Evolutionary conservation across 2,113 vertebrate species (phyloP).

Genomic region (cattle (Bos taurus)): DNA sequence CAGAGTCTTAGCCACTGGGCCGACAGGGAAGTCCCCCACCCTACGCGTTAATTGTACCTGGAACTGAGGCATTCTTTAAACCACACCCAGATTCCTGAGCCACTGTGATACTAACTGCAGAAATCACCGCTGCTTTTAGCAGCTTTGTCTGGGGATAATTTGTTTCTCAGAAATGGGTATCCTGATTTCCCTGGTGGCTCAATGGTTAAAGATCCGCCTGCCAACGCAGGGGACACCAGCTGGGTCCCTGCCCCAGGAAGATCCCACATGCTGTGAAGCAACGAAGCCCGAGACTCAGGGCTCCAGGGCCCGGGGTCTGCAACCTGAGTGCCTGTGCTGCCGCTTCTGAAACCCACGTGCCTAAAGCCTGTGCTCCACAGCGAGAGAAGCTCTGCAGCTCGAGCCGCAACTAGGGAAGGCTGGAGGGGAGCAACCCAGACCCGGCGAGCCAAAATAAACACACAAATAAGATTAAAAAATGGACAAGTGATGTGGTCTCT

Average conservation of each 20-base stretch:
- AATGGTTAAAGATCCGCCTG: not conserved
- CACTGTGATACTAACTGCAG: not conserved
- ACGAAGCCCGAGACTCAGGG: not conserved
- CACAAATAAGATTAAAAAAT: not conserved
- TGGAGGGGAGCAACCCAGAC: not conserved
- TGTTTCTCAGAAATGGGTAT: not conserved
- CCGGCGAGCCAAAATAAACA: not conserved
- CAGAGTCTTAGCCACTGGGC: not conserved
- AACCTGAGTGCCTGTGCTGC: accelerated
- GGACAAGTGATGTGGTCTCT: not conserved
- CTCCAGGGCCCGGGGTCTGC: not conserved
- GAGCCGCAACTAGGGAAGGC: not conserved
- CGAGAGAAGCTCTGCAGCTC: not conserved
- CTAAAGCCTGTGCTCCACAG: not conserved
- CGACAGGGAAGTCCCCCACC: not conserved
- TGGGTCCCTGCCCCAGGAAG: not conserved
- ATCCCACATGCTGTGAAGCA: not conserved
- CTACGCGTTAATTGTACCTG: too few species aligned
- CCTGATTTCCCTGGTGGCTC: not conserved
- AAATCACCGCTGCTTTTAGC: not conserved
- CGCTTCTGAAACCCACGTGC: not conserved
- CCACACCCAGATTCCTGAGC: not conserved
- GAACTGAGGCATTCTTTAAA: not conserved
- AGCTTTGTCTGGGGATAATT: not conserved
- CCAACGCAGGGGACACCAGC: not conserved